Conservation (phyloP, 2,113 vertebrate genomes). For the Pheucticus melanocephalus region DNA sequence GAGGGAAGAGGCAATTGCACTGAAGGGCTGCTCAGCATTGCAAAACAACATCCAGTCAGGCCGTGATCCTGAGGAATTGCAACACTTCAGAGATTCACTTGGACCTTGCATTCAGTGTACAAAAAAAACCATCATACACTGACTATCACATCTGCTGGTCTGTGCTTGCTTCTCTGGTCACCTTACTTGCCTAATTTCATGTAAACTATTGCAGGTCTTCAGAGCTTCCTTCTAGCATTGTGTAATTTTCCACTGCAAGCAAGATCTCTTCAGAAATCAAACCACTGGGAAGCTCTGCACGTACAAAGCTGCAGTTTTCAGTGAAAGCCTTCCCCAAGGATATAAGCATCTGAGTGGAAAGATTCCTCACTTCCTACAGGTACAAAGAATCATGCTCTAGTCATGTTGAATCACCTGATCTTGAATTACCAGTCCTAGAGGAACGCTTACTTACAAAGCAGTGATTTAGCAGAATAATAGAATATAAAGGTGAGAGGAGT, state of each 20-base stretch:
- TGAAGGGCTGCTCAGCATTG: neutral
- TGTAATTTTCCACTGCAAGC: neutral
- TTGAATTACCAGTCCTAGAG: neutral
- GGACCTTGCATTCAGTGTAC: neutral
- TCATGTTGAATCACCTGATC: neutral
- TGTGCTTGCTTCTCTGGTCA: neutral
- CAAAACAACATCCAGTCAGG: neutral
- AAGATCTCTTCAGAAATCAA: neutral
- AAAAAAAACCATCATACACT: neutral
- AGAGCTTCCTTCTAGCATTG: neutral
- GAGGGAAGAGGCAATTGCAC: neutral
- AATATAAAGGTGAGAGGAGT: neutral
- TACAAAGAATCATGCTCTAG: neutral
- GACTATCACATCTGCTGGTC: neutral
- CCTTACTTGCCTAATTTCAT: neutral
- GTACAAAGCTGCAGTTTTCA: neutral
- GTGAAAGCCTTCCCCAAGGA: neutral
- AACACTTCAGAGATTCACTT: neutral
- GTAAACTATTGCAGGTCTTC: neutral
- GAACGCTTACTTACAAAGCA: neutral
- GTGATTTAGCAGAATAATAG: neutral
- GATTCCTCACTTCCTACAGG: neutral
- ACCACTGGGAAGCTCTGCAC: neutral
- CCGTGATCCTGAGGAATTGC: neutral
- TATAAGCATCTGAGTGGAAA: neutral